Percentiles rank a stretch among this genome's conserved stretches.
These are phyloP conservation scores for Dendrophyllia cribrosa DNA, from an alignment of 64 coral and sea anemone species.

Conservation along the genomic window DNA sequence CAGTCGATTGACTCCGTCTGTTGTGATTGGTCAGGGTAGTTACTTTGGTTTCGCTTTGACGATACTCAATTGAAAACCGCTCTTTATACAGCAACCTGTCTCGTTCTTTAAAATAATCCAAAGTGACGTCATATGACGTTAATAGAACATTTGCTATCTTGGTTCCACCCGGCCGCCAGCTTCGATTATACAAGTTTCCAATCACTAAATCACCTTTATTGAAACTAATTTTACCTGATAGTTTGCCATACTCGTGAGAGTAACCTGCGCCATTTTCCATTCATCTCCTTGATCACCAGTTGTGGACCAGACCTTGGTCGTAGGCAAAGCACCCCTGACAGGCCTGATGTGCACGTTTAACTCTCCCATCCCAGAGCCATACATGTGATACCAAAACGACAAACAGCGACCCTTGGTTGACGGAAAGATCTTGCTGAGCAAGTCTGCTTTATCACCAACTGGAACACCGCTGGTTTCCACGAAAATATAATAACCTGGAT, in stretches of 20 bases:
- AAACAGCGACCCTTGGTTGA: conserved; percentile 59
- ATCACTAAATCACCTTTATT: no score
- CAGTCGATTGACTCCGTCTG: no score
- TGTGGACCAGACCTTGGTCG: conserved; percentile 58
- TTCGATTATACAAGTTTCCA: no score
- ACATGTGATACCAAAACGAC: conserved; percentile 91
- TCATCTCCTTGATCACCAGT: conserved; percentile 73
- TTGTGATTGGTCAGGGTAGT: no score
- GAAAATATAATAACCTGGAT: conserved; percentile 73
- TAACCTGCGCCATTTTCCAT: conserved; percentile 72
- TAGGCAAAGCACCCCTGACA: not conserved
- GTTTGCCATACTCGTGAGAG: conserved; percentile 16
- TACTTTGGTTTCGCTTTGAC: no score
- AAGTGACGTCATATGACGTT: no score
- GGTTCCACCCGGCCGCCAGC: no score
- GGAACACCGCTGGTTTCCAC: conserved; percentile 54
- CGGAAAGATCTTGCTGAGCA: conserved; percentile 58
- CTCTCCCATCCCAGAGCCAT: conserved; percentile 64
- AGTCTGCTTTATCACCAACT: conserved; percentile 49
- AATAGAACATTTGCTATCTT: no score
- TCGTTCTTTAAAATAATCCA: no score
- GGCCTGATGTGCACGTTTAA: conserved; percentile 79
- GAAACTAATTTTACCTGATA: conserved; percentile 32
- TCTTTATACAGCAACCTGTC: no score
- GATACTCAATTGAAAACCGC: no score